phyloP scores from a whole-genome alignment of 2,888 invertebrate species.

The Cerceris ruficornis region DNA sequence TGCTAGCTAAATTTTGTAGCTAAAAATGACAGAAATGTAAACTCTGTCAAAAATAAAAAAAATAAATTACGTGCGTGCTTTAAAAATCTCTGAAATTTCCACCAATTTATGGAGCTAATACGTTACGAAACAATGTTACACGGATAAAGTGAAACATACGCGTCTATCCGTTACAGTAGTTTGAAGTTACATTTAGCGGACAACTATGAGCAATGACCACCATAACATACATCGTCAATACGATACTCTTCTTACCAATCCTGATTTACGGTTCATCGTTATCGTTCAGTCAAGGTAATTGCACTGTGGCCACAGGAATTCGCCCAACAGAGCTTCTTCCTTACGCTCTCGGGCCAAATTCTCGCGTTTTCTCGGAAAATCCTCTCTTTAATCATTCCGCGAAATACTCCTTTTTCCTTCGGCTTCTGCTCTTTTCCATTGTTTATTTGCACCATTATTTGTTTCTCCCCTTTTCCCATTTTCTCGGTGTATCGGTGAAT shows the following conservation, averaged over 20 bases:
- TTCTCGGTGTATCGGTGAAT: slow-evolving; percentile 24
- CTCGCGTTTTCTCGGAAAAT: slow-evolving; percentile 50
- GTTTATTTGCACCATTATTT: slow-evolving; percentile 35
- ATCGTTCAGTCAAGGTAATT: slow-evolving; percentile 84
- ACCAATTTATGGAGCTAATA: neutral
- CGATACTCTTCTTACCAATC: slow-evolving; percentile 84
- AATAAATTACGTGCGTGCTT: too few species aligned
- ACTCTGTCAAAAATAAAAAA: neutral
- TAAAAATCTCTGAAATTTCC: too few species aligned
- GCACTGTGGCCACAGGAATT: slow-evolving; percentile 52
- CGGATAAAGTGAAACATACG: neutral
- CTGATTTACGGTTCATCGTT: slow-evolving; percentile 87
- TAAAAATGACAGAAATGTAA: neutral
- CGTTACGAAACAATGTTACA: neutral
- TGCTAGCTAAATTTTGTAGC: neutral
- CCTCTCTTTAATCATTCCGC: slow-evolving; percentile 57
- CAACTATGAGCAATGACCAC: slow-evolving; percentile 84
- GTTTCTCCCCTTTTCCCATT: slow-evolving; percentile 36
- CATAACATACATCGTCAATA: slow-evolving; percentile 83
- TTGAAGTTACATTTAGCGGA: slow-evolving; percentile 85
- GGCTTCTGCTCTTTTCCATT: slow-evolving; percentile 14
- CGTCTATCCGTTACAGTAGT: slow-evolving; percentile 83
- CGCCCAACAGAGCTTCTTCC: slow-evolving; percentile 32
- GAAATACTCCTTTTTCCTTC: slow-evolving; percentile 19
- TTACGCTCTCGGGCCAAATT: slow-evolving; percentile 39